Percentiles rank a stretch among this genome's conserved stretches.
Evolutionary conservation across 2,888 invertebrate species (phyloP).

Genomic region (Drosophila leonis): DNA sequence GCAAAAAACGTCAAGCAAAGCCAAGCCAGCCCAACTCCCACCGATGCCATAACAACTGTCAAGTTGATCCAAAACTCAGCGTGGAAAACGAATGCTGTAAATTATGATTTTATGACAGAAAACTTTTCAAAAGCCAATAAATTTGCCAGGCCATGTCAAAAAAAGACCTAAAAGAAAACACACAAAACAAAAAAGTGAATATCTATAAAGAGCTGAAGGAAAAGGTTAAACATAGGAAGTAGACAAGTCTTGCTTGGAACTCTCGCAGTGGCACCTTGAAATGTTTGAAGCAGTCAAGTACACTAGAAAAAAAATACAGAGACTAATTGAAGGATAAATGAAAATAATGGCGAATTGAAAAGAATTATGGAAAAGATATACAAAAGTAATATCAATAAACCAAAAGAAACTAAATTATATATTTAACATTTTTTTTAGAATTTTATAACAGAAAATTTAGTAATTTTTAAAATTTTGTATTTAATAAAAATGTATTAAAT

Average conservation of each 20-base stretch:
- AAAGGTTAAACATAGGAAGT: constrained; percentile 45
- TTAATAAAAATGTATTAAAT: too few relatives aligned
- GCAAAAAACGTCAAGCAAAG: constrained; percentile 13
- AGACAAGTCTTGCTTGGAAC: constrained; percentile 32
- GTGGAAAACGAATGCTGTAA: constrained; percentile 74
- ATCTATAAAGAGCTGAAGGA: constrained; percentile 21
- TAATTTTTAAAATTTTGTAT: background rate
- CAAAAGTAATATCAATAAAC: background rate
- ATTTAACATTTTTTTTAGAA: background rate
- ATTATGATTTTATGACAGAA: constrained; percentile 76
- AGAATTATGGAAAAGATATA: background rate
- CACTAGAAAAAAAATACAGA: constrained; percentile 34
- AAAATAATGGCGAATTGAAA: background rate
- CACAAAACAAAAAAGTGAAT: constrained; percentile 4
- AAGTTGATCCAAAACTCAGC: constrained; percentile 55
- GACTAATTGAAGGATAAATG: background rate
- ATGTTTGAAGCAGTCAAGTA: constrained; percentile 34
- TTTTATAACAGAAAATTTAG: background rate
- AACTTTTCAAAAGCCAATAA: constrained; percentile 76
- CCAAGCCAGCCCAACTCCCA: constrained; percentile 38
- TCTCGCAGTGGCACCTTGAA: constrained; percentile 41
- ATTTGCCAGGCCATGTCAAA: constrained; percentile 53
- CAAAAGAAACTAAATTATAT: background rate
- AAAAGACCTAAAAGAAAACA: constrained; percentile 7
- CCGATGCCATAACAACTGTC: constrained; percentile 62